These are phyloP conservation scores for Caenorhabditis plicata DNA, from an alignment of 2,888 invertebrate genomes.

Conservation along the genomic window DNA sequence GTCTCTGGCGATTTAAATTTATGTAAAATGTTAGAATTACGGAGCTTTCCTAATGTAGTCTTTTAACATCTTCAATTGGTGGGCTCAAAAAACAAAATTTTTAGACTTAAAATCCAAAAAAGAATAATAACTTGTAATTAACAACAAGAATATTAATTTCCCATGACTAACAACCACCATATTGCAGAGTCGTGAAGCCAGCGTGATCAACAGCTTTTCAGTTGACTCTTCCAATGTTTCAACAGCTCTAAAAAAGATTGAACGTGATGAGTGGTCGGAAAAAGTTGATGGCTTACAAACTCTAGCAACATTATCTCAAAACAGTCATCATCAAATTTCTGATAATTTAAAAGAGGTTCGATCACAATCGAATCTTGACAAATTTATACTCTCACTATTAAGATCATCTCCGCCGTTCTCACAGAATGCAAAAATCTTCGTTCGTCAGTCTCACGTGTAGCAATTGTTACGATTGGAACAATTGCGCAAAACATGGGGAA, in stretches of 20 bases:
- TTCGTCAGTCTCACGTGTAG: constrained; percentile 86
- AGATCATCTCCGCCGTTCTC: constrained; percentile 41
- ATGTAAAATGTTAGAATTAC: too few relatives aligned
- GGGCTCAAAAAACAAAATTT: too few relatives aligned
- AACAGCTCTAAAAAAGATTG: constrained; percentile 40
- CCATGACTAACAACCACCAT: too few relatives aligned
- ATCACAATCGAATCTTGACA: background rate
- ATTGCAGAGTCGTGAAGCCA: too few relatives aligned
- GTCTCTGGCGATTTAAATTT: too few relatives aligned
- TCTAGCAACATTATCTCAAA: constrained; percentile 40
- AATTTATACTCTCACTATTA: background rate
- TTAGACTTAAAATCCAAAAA: too few relatives aligned
- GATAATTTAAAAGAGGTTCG: constrained; percentile 44
- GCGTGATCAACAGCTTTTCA: constrained; percentile 5
- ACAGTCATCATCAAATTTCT: constrained; percentile 30
- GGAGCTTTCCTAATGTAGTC: too few relatives aligned
- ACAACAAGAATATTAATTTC: too few relatives aligned
- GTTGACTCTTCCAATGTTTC: constrained; percentile 28
- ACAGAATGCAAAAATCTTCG: constrained; percentile 76
- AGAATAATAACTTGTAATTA: too few relatives aligned
- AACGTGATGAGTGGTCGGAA: constrained; percentile 70
- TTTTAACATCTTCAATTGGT: too few relatives aligned
- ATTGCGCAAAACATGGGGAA: constrained; percentile 73
- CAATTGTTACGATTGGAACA: constrained; percentile 81
- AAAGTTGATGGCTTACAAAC: constrained; percentile 75